phyloP scores from a whole-genome alignment of 2,113 vertebrate species.

The Procavia capensis region DNA sequence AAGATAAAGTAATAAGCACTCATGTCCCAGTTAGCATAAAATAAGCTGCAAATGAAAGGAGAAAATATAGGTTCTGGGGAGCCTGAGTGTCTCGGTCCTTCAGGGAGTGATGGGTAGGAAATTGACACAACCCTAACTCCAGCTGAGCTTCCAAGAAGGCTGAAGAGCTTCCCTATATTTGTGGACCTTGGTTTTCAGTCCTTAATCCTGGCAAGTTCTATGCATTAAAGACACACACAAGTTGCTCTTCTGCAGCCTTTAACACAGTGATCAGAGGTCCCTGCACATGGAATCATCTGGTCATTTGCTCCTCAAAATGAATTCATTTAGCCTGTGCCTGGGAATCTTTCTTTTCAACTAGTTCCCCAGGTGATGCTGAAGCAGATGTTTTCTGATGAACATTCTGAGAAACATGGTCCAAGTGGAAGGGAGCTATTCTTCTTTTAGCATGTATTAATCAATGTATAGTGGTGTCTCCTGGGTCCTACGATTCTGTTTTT shows the following conservation, averaged over 20 bases:
- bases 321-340: not conserved
- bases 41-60: not conserved
- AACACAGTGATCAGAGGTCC: not conserved
- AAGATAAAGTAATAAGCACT: not conserved
- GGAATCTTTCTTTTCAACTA: not conserved
- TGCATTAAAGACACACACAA: not conserved
- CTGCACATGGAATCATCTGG: not conserved
- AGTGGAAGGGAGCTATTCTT: not conserved
- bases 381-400: not conserved
- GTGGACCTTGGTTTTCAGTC: not conserved
- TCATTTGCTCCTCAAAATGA: not conserved
- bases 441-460: not conserved
- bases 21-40: not conserved
- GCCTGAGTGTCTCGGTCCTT: not conserved
- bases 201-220: not conserved
- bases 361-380: not conserved
- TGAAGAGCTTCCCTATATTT: not conserved
- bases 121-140: not conserved
- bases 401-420: constrained; percentile 31
- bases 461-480: not conserved
- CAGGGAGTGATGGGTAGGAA: not conserved
- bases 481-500: not conserved
- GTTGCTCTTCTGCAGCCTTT: not conserved
- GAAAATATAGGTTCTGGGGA: not conserved
- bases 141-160: not conserved